Base-by-base conservation (phyloP, 2,888 invertebrate species). In the Polydrusus tereticollis region DNA sequence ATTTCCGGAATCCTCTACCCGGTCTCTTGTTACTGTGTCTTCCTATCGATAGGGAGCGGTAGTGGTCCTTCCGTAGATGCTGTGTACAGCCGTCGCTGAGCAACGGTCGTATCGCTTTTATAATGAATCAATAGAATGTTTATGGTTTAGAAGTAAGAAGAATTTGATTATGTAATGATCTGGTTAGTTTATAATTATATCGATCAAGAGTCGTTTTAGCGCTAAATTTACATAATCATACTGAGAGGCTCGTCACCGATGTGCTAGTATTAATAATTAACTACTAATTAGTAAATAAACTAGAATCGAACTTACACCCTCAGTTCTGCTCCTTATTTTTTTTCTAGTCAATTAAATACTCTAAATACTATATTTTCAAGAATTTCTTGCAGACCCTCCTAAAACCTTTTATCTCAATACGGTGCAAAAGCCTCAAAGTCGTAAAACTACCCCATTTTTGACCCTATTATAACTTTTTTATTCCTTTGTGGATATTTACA, bases 1-100 rank as follows among this genome's bases (percentile, higher is more conserved):
- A 63, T 62, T 69, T 69, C 69, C 69, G 69, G 45, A 45, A n/a
- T 60, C 29, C 41, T 41, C 50, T 14, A 62, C 55, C 45, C 63
- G 41, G 36, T 45, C 62, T 55, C 58, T 60, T 69, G 63, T 69
- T 55, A 43, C 43, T 14, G 63, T 57, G 57, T 57, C 57, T 63
- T 62, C 57, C 69, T 63, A 41, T 57, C 47, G 45, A 67, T 67
- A 58, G 58, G 58, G 41, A 47, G 23, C 47, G 47, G 47, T 23
- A n/a, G 50, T 64, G 38, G 20, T 20, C 47, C 33, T 62, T 29
- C 20, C 33, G 47, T 23, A 47, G 47, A 21, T 36, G 8, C 38
- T 50, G n/a, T 38, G 23, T 16, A 38, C 36, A 14, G 20, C 26
- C 14, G 47, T 63, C n/a, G 62, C 47, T 50, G 8, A 10, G 62